Percentiles rank a stretch among this genome's conserved stretches.
Conservation (phyloP, 2,888 invertebrate genomes). For the Pammene fasciana region DNA sequence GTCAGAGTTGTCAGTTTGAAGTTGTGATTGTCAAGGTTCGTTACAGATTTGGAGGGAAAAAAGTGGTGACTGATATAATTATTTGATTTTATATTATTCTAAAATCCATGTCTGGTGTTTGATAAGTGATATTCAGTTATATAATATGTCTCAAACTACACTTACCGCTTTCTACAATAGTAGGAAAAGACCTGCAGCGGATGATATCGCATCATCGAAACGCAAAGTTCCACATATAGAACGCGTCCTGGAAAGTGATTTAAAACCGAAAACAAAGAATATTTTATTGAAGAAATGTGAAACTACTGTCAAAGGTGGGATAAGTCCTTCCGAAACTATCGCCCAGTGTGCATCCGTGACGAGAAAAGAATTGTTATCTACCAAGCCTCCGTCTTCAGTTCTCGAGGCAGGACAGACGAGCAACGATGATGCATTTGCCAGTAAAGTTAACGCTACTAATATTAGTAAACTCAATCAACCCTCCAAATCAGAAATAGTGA, state of each 20-base stretch:
- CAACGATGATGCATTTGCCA: constrained; percentile 58
- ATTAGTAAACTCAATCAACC: constrained; percentile 51
- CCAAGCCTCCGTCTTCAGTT: constrained; percentile 12
- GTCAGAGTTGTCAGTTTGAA: constrained; percentile 25
- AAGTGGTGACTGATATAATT: constrained; percentile 35
- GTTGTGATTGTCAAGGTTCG: constrained; percentile 7
- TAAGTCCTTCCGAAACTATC: constrained; percentile 21
- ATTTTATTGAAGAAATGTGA: constrained; percentile 49
- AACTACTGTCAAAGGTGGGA: constrained; percentile 36
- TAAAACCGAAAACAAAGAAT: constrained; percentile 53
- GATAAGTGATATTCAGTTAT: constrained; percentile 2
- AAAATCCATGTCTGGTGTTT: constrained; percentile 11
- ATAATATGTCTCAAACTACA: constrained; percentile 88
- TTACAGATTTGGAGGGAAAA: constrained; percentile 58
- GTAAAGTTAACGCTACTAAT: constrained; percentile 66
- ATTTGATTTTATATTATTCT: constrained; percentile 1
- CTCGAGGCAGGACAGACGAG: constrained; percentile 7
- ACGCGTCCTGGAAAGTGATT: constrained; percentile 55
- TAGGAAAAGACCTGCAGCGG: constrained; percentile 88
- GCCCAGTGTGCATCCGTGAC: background rate
- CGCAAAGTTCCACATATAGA: constrained; percentile 76
- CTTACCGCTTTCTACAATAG: constrained; percentile 89
- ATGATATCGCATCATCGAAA: constrained; percentile 83
- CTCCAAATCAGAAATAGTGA: constrained; percentile 69
- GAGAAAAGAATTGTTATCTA: constrained; percentile 8